A percentile compares a stretch with the other conserved stretches of the same genome.
phyloP scores from a whole-genome alignment of 2,113 vertebrate genomes.

The Dasypus novemcinctus region DNA sequence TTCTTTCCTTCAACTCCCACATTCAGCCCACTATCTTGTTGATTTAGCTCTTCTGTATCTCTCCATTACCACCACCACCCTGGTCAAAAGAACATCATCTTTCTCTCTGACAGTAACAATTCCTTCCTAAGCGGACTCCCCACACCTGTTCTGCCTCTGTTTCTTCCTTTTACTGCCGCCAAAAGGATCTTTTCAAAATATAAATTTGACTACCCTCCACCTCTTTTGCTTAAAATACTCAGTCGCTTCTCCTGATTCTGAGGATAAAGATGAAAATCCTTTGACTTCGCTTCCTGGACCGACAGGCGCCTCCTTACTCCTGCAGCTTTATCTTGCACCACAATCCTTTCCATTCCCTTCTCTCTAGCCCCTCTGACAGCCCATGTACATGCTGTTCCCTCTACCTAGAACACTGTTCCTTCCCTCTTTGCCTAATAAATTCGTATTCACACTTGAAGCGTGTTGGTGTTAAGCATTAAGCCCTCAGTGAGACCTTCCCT shows the following conservation, averaged over 20 bases:
- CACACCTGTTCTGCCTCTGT: neutral
- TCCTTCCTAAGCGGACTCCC: neutral
- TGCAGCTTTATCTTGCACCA: neutral
- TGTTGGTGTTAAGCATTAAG: neutral
- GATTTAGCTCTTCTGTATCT: neutral
- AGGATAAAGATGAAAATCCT: neutral
- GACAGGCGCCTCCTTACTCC: neutral
- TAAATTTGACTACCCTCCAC: neutral
- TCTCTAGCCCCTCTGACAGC: neutral
- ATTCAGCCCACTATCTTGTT: neutral
- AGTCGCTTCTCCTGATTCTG: neutral
- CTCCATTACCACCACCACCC: neutral
- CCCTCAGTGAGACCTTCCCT: neutral
- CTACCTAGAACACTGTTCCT: neutral
- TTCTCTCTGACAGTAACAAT: neutral
- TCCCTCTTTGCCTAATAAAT: neutral
- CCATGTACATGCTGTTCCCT: neutral
- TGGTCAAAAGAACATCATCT: neutral
- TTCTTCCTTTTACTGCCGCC: neutral
- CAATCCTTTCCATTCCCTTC: neutral
- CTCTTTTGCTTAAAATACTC: neutral
- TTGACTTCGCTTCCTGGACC: neutral
- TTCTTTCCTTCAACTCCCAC: neutral
- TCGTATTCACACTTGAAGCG: neutral
- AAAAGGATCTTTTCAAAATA: constrained; percentile 1